phyloP scores from a whole-genome alignment of 1,140 invertebrate genomes.

The Diprion similis region DNA sequence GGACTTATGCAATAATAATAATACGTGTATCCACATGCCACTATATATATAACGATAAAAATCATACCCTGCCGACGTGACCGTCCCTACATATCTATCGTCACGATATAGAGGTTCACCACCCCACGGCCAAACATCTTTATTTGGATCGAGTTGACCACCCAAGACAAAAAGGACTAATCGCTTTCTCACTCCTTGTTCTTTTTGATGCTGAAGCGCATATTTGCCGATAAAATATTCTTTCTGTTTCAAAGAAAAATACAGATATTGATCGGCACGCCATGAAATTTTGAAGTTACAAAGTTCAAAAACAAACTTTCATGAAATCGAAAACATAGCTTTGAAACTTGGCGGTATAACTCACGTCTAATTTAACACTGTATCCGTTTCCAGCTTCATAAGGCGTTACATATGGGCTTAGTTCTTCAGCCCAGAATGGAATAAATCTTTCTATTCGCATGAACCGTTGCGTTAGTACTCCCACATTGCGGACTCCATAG shows the following conservation, averaged over 20 bases:
- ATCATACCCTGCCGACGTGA: slow-evolving; percentile 77
- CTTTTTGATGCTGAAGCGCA: slow-evolving; percentile 74
- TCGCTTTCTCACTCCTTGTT: slow-evolving; percentile 71
- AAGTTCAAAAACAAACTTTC: slow-evolving; percentile 8
- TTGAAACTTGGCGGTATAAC: no score
- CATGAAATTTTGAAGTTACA: not conserved
- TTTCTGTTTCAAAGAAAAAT: slow-evolving; percentile 54
- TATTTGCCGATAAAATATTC: slow-evolving; percentile 78
- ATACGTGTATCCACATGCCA: no score
- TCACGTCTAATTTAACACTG: slow-evolving; percentile 72
- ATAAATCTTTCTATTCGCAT: slow-evolving; percentile 72
- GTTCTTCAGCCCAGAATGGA: slow-evolving; percentile 73
- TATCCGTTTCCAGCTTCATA: slow-evolving; percentile 79
- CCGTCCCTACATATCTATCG: slow-evolving; percentile 74
- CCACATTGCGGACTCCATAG: slow-evolving; percentile 78
- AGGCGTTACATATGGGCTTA: slow-evolving; percentile 77
- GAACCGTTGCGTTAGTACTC: slow-evolving; percentile 77
- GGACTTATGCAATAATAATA: no score
- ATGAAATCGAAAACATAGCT: no score
- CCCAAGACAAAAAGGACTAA: slow-evolving; percentile 78
- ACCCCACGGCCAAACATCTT: slow-evolving; percentile 83
- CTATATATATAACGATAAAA: not conserved
- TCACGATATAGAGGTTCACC: slow-evolving; percentile 80
- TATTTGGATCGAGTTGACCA: slow-evolving; percentile 75
- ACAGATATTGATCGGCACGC: slow-evolving; percentile 22